These are phyloP conservation scores for Lagopus leucura DNA, from an alignment of 2,113 vertebrate genomes.

Conservation along the genomic window DNA sequence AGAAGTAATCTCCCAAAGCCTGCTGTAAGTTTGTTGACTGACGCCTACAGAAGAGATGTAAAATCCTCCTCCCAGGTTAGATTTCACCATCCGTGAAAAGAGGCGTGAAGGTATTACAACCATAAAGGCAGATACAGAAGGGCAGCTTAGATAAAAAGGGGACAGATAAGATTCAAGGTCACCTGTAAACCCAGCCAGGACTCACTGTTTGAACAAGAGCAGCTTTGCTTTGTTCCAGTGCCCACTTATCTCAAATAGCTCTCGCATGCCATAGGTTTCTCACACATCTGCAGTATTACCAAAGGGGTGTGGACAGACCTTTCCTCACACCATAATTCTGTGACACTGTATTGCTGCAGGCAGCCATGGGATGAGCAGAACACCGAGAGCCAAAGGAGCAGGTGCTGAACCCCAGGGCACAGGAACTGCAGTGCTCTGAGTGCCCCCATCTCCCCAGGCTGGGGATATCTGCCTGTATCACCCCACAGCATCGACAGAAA, in stretches of 20 bases:
- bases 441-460: accelerated
- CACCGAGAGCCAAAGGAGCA: not conserved
- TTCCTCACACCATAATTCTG: accelerated
- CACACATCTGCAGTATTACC: not conserved
- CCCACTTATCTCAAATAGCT: not conserved
- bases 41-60: accelerated
- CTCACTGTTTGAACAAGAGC: not conserved
- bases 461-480: not conserved
- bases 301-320: not conserved
- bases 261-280: not conserved
- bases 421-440: not conserved
- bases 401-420: not conserved
- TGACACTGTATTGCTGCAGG: accelerated
- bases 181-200: not conserved
- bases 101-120: not conserved
- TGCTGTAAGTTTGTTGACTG: not conserved
- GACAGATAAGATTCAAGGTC: not conserved
- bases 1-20: not conserved
- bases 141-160: not conserved
- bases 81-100: not conserved
- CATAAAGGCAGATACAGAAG: not conserved
- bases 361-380: not conserved
- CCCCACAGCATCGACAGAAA: not conserved
- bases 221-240: not conserved
- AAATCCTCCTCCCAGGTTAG: not conserved